Percentiles rank a stretch among this genome's conserved stretches.
These are phyloP conservation scores for Bradypus variegatus DNA, from an alignment of 2,797 vertebrate genomes.

Conservation along the genomic window DNA sequence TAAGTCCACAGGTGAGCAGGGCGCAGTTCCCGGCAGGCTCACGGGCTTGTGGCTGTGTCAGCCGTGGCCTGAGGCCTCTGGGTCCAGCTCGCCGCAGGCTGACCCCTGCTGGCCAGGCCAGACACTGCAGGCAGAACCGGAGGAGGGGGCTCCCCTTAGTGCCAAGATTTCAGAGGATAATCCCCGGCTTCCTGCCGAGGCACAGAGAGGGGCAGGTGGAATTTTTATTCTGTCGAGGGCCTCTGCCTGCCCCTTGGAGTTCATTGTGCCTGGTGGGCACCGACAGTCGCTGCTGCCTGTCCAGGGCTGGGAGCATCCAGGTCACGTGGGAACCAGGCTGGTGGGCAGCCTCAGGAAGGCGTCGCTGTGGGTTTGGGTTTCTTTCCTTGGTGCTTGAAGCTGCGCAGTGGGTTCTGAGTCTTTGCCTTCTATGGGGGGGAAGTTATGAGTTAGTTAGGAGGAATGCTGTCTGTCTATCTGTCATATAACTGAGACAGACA, in stretches of 20 bases:
- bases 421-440: slow-evolving; percentile 65
- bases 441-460: accelerated
- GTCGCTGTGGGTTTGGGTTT: slow-evolving; percentile 35
- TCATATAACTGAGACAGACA: not conserved
- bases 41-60: not conserved
- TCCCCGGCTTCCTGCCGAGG: not conserved
- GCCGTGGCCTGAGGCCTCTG: not conserved
- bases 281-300: too few relatives aligned
- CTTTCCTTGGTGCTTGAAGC: slow-evolving; percentile 75
- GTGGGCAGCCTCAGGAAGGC: slow-evolving; percentile 57
- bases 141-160: not conserved
- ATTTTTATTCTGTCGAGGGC: slow-evolving; percentile 28
- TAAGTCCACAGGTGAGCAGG: not conserved
- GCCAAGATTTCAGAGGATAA: not conserved
- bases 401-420: slow-evolving; percentile 83
- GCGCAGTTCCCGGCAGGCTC: not conserved
- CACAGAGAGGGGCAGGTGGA: not conserved
- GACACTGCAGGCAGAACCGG: not conserved
- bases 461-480: accelerated
- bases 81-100: accelerated
- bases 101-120: not conserved
- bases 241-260: too few relatives aligned
- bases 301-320: too few relatives aligned
- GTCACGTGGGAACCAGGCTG: accelerated
- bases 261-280: too few relatives aligned